Conservation (phyloP, 37 sponge, comb jelly and placozoan genomes). For the Theonella swinhoei region DNA sequence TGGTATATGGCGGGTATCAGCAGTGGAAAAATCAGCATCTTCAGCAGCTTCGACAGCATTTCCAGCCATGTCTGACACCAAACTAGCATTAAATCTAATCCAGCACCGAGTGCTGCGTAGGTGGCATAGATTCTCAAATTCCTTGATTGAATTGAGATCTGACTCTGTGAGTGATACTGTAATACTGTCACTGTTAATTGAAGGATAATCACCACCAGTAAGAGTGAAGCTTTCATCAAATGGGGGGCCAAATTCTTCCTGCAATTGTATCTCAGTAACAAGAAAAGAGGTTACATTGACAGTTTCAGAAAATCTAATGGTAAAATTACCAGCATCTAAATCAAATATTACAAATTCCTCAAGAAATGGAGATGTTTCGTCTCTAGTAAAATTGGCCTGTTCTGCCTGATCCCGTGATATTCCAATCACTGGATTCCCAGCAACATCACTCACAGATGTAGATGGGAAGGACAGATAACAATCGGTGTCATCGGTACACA, state of each 20-base stretch:
- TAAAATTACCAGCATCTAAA: conserved; percentile 54
- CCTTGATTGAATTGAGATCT: conserved; percentile 82
- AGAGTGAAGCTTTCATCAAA: conserved; percentile 16
- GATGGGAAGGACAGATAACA: conserved; percentile 78
- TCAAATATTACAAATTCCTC: conserved; percentile 56
- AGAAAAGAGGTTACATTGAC: conserved; percentile 57
- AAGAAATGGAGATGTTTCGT: conserved; percentile 69
- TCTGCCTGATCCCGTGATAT: conserved; percentile 13
- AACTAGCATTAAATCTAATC: conserved; percentile 53
- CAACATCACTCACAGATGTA: conserved; percentile 67
- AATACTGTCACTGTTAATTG: conserved; percentile 59
- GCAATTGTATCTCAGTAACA: conserved; percentile 33
- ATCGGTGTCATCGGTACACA: conserved; percentile 63
- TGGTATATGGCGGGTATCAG: conserved; percentile 9
- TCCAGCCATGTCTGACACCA: conserved; percentile 80
- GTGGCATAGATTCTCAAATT: conserved; percentile 53
- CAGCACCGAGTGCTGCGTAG: conserved; percentile 45
- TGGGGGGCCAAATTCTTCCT: conserved; percentile 13
- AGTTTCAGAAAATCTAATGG: conserved; percentile 82
- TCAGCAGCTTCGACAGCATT: conserved; percentile 44
- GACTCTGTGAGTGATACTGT: conserved; percentile 47
- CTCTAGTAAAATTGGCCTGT: conserved; percentile 47
- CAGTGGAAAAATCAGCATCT: not conserved
- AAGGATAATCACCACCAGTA: conserved; percentile 31
- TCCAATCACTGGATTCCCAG: conserved; percentile 60